Evolutionary conservation across 2,888 invertebrate species (phyloP), one percentile per base, ranked within the genome.

Genomic region (Tubulanus polymorphus): DNA sequence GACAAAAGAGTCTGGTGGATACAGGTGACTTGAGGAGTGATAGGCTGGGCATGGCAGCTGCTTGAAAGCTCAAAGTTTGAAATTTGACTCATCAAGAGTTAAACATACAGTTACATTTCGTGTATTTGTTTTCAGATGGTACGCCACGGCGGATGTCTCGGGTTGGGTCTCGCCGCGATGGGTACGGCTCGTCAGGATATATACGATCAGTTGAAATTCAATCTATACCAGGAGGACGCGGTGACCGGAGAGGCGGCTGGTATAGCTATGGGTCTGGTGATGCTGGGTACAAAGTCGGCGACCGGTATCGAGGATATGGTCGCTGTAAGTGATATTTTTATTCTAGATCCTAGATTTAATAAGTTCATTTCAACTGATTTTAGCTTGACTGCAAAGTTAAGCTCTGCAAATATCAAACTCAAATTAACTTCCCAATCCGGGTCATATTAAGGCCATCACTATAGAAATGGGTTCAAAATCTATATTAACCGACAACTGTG

Each of bases 211-310:
- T 83, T 99, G 10, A 96, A 96, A 76, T 93, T 93, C 75, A 94
- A 94, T 80, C 83, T 99, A 57, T 96, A 94, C 73, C 94, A 96
- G 70, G 99, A 99, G 80, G 99, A 99, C 80, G 99, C 99, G 0
- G 93, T 97, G 0, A 95, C 96, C 26, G 97, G 79, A 55, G 99
- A 99, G 81, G 96, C 97, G 5, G 97, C 99, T 28, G 97, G 96
- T 59, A 90, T 99, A 65, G 94, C 95, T 1, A 97, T 99, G 95
- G 99, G 99, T 48, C 89, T 99, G 86, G 95, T 97, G 0, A 97
- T 97, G 97, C 82, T 97, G 67, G 99, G 97, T 1, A 95, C 96
- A 0, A 90, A 94, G 59, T 72, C 73, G 3, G 67, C 72, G 8
- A 64, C 68, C 18, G 77, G 75, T 37, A 75, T 78, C 28, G 74